Evolutionary conservation across 2,888 invertebrate genomes (phyloP).

Genomic region (Perdita meconis): DNA sequence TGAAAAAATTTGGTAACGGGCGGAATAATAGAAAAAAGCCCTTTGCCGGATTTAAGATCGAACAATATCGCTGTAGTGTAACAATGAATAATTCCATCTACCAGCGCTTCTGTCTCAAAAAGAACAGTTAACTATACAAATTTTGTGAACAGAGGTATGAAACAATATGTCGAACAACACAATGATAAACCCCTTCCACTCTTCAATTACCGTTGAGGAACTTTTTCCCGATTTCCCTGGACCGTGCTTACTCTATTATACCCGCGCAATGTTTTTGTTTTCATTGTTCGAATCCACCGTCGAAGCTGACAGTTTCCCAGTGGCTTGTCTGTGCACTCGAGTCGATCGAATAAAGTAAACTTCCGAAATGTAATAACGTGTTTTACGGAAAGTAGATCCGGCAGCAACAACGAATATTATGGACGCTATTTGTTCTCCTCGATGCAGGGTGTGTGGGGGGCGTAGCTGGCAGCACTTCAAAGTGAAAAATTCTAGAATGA

Average conservation of each 20-base stretch:
- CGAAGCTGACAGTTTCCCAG: slow-evolving; percentile 17
- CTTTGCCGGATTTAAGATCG: too few species aligned
- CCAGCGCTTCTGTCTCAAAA: too few species aligned
- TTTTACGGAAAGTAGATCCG: neutral
- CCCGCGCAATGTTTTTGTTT: neutral
- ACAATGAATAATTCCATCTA: too few species aligned
- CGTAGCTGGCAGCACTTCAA: too few species aligned
- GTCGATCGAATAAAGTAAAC: slow-evolving; percentile 35
- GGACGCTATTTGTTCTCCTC: slow-evolving; percentile 6
- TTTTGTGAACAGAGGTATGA: too few species aligned
- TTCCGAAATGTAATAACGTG: slow-evolving; percentile 24
- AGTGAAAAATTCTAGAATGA: slow-evolving; percentile 21
- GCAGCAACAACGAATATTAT: slow-evolving; percentile 25
- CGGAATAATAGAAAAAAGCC: too few species aligned
- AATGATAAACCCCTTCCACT: too few species aligned
- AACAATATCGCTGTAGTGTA: too few species aligned
- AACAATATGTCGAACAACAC: too few species aligned
- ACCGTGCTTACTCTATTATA: slow-evolving; percentile 6
- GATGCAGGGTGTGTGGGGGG: too few species aligned
- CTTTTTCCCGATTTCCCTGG: slow-evolving; percentile 13
- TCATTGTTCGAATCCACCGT: slow-evolving; percentile 9
- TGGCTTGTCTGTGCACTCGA: neutral
- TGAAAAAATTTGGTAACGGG: too few species aligned
- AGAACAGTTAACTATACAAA: too few species aligned
- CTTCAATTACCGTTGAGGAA: slow-evolving; percentile 25